These are phyloP conservation scores for Sycobia sp. DNA, from an alignment of 1,140 invertebrate genomes.

Conservation along the genomic window DNA sequence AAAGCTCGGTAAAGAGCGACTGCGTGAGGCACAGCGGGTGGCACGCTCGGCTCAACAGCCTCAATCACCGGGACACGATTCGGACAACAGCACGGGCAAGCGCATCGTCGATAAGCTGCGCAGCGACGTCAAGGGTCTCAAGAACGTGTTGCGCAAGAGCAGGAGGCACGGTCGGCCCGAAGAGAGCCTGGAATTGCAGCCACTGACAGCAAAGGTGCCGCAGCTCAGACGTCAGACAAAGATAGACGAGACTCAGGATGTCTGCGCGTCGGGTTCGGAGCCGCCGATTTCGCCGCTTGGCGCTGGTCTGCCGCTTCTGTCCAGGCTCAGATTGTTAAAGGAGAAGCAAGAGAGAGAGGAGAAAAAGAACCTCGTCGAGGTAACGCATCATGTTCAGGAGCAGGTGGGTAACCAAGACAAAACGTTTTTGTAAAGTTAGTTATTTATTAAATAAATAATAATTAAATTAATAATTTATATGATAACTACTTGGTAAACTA, in stretches of 20 bases:
- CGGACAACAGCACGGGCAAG: constrained; percentile 72
- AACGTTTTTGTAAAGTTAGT: no score
- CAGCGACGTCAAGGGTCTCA: constrained; percentile 80
- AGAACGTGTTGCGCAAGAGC: constrained; percentile 70
- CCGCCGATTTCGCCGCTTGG: constrained; percentile 71
- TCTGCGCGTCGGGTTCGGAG: constrained; percentile 37
- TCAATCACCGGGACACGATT: constrained; percentile 59
- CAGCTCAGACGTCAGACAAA: constrained; percentile 51
- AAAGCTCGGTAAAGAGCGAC: constrained; percentile 80
- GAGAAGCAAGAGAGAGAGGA: constrained; percentile 79
- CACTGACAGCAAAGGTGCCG: constrained; percentile 62
- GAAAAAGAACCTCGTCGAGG: constrained; percentile 64
- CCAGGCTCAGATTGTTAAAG: constrained; percentile 77
- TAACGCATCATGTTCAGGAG: constrained; percentile 43
- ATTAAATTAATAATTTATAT: no score
- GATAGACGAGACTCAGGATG: constrained; percentile 50
- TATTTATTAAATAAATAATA: not conserved
- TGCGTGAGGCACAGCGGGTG: constrained; percentile 76
- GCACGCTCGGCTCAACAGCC: constrained; percentile 38
- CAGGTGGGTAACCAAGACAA: constrained; percentile 24
- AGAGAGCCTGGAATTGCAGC: constrained; percentile 60
- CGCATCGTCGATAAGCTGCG: constrained; percentile 80
- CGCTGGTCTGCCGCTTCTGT: constrained; percentile 79
- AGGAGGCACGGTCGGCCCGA: constrained; percentile 62
- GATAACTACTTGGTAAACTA: no score